Evolutionary conservation across 2,797 vertebrate species (phyloP).

Genomic region (Kryptopterus vitreolus): DNA sequence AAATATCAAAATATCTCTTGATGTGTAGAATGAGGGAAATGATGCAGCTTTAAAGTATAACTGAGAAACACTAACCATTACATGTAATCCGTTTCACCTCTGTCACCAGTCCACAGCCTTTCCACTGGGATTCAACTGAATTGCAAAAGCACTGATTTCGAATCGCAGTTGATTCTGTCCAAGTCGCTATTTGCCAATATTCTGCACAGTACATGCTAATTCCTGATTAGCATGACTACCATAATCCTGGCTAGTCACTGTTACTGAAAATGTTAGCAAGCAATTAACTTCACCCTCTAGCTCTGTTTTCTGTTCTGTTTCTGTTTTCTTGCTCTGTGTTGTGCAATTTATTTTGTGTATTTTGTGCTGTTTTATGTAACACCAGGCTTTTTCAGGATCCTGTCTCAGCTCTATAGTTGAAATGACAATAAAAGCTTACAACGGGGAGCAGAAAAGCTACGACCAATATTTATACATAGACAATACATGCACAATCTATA

Average conservation of each 20-base stretch:
- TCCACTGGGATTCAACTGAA: background rate
- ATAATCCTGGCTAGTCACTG: background rate
- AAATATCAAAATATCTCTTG: background rate
- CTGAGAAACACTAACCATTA: background rate
- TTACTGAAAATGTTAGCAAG: background rate
- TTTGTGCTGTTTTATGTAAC: too few species aligned
- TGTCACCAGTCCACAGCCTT: background rate
- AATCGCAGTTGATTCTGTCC: constrained; percentile 21
- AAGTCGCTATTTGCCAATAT: constrained; percentile 4
- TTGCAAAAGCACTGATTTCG: background rate
- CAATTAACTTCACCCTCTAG: background rate
- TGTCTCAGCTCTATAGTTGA: background rate
- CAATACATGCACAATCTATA: background rate
- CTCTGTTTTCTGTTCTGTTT: too few species aligned
- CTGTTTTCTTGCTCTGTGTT: too few species aligned
- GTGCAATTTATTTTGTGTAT: too few species aligned
- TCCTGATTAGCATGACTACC: background rate
- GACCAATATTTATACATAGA: background rate
- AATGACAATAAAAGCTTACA: background rate
- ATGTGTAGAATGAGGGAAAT: background rate
- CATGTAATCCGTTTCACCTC: background rate
- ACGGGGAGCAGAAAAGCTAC: background rate
- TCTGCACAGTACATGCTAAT: constrained; percentile 2
- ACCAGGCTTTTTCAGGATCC: too few species aligned
- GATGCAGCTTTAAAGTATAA: background rate